Conservation (phyloP, 2,888 invertebrate genomes). For the Diaprepes abbreviatus region DNA sequence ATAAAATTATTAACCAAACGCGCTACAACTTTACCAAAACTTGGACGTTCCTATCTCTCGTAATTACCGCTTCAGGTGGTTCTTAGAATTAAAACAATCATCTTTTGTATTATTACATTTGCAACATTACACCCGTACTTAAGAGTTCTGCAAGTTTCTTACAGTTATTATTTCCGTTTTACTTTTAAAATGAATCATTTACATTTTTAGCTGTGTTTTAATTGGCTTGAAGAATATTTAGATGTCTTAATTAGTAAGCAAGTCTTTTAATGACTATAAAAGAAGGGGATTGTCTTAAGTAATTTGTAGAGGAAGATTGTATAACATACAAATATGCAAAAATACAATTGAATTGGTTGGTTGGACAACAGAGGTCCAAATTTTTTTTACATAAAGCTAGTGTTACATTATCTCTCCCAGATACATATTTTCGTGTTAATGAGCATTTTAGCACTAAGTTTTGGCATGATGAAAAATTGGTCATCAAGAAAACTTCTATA, state of each 20-base stretch:
- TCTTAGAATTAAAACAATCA: constrained; percentile 8
- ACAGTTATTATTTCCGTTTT: constrained; percentile 11
- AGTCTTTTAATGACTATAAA: too few species aligned
- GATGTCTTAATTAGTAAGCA: not conserved
- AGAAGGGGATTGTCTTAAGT: too few species aligned
- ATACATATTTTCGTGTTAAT: too few species aligned
- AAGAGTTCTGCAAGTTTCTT: constrained; percentile 3
- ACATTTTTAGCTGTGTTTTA: not conserved
- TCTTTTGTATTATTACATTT: not conserved
- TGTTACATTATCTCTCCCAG: too few species aligned
- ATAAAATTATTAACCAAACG: not conserved
- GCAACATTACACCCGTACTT: not conserved
- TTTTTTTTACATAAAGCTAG: too few species aligned
- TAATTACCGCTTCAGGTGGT: constrained; percentile 22
- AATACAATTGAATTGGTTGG: too few species aligned
- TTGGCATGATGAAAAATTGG: too few species aligned
- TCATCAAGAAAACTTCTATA: too few species aligned
- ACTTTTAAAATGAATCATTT: not conserved
- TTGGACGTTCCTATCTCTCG: constrained; percentile 11
- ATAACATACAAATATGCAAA: too few species aligned
- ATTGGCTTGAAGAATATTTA: not conserved
- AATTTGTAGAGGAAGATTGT: too few species aligned
- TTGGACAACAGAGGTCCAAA: too few species aligned
- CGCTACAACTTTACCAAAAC: not conserved
- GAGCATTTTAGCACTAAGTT: too few species aligned